Evolutionary conservation across 2,797 vertebrate species (phyloP), one percentile per base, ranked within the genome.

Genomic region (Macropodus opercularis): DNA sequence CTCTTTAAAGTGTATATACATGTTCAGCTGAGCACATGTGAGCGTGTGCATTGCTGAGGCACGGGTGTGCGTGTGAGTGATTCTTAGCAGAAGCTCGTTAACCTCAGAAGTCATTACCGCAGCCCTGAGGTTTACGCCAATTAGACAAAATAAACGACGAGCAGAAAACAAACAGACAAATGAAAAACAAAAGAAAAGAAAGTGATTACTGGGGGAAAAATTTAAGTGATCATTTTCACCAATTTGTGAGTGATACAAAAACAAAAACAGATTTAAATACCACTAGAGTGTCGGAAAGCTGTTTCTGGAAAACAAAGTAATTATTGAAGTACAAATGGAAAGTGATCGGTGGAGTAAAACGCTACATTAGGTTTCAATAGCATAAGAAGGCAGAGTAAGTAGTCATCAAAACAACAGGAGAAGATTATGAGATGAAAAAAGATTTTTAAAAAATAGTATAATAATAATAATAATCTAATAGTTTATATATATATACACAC

Each of bases 91-190:
- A 69, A 81, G 77, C 81, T 79, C 21, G 75, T 86, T 85, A 85
- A 83, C 85, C 80, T 84, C 77, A 76, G 64, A 73, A 86, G 79
- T 84, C 76, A 70, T 83, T 85, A 90, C 88, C 87, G 75, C 89
- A 90, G 83, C 80, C 77, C 83, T 56, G 81, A 81, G 84, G 83
- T 85, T 88, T 84, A 74, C 36, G 54, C 70, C 79, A 85, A 85
- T 88, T 85, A 90, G 80, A 63, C 68, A 70, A 80, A 85, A 78
- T 75, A 79, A 87, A 79, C 60, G 36, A 67, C 43, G 57, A 74
- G 54, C 40, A 18, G 63, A 76, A 76, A 81, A 55, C 58, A 75
- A 74, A 68, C 42, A 61, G 63, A 81, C 69, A 75, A 83, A 83
- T 76, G 48, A 72, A 75, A 84, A 84, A 72, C 47, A 74, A 72